These are phyloP conservation scores for Empidonax traillii DNA, from an alignment of 2,113 vertebrate species.

Conservation along the genomic window DNA sequence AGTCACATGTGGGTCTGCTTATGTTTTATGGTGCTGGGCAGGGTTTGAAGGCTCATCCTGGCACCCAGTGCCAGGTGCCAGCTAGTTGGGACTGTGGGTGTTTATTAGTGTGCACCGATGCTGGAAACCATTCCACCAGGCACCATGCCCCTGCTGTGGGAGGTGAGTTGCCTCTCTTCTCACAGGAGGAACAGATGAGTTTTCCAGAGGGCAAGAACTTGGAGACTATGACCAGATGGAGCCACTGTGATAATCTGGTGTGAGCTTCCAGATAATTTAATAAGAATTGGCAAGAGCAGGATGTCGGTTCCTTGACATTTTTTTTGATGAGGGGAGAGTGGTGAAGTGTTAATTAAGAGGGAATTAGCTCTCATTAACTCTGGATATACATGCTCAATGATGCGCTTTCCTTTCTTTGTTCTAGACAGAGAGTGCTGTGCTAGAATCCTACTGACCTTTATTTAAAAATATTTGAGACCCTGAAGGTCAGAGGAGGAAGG, in stretches of 20 bases:
- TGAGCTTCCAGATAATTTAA: not conserved
- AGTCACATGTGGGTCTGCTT: not conserved
- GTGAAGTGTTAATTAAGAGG: constrained; percentile 25
- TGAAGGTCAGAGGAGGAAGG: not conserved
- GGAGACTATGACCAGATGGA: not conserved
- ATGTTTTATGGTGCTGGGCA: not conserved
- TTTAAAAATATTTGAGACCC: not conserved
- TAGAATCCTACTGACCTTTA: not conserved
- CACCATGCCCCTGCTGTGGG: rapidly evolving
- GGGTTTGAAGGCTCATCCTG: not conserved
- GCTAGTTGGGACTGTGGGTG: not conserved
- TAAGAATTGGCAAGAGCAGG: constrained; percentile 5
- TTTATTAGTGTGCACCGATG: not conserved
- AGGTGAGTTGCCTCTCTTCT: not conserved
- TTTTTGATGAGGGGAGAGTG: not conserved
- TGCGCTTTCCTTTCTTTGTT: not conserved
- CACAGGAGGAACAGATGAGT: not conserved
- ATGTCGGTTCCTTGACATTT: not conserved
- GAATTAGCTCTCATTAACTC: not conserved
- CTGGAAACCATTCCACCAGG: not conserved
- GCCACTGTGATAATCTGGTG: not conserved
- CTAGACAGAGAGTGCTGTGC: not conserved
- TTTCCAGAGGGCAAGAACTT: not conserved
- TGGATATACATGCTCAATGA: not conserved
- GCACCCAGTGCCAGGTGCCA: not conserved